Conservation (phyloP, 2,888 invertebrate species). For the Philonicus albiceps region DNA sequence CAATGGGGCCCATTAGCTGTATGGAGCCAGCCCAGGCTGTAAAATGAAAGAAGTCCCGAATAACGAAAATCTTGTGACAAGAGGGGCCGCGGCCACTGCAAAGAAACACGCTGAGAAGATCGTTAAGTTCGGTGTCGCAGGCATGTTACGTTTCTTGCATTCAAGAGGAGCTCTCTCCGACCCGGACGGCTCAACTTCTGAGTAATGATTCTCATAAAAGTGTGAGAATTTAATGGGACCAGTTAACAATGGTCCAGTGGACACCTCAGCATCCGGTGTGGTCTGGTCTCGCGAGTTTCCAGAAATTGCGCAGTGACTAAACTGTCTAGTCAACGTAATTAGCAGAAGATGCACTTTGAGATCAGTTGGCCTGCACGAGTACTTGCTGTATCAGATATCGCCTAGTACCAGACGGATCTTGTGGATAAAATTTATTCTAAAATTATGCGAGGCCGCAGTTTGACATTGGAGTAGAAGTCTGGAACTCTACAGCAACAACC, state of each 20-base stretch:
- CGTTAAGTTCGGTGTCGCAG: not conserved
- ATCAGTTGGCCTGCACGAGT: not conserved
- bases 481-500: not conserved
- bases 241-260: not conserved
- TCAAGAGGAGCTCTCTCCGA: not conserved
- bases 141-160: not conserved
- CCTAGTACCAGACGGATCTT: not conserved
- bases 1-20: not conserved
- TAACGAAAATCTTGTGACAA: not conserved
- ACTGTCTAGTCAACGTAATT: not conserved
- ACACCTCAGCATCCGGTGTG: not conserved
- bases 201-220: not conserved
- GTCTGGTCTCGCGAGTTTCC: not conserved
- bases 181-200: not conserved
- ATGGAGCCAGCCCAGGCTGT: not conserved
- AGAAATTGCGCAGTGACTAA: not conserved
- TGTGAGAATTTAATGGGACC: not conserved
- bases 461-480: slow-evolving; percentile 35
- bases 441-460: not conserved
- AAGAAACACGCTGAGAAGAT: not conserved
- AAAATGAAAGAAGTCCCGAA: not conserved
- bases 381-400: not conserved
- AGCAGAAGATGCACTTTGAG: not conserved
- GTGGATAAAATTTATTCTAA: not conserved
- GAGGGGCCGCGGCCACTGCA: not conserved